Evolutionary conservation across 2,113 vertebrate genomes (phyloP).

Genomic region (Varanus salvator): DNA sequence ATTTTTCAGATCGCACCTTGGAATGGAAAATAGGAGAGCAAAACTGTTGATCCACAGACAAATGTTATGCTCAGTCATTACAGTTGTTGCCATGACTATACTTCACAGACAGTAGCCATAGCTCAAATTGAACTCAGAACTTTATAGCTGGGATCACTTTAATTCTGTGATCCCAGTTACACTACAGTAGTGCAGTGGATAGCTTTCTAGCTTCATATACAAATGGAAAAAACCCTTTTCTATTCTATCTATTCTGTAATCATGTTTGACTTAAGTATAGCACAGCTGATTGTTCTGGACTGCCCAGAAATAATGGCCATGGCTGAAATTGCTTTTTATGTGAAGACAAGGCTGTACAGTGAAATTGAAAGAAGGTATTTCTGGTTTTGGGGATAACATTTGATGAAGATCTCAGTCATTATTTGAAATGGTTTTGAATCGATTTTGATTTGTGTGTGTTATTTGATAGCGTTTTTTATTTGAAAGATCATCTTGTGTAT

Average conservation of each 20-base stretch:
- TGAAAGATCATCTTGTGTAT: neutral
- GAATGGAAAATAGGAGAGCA: neutral
- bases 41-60: neutral
- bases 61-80: neutral
- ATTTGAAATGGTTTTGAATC: neutral
- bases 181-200: neutral
- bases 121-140: neutral
- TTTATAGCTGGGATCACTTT: neutral
- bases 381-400: neutral
- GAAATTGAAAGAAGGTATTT: neutral
- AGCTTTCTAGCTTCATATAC: neutral
- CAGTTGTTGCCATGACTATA: neutral
- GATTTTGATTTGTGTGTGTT: neutral
- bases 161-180: neutral
- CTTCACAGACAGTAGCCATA: neutral
- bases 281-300: neutral
- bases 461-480: neutral
- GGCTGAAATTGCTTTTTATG: neutral
- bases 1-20: conserved; percentile 10
- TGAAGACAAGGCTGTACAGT: neutral
- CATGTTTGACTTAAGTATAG: too few species aligned
- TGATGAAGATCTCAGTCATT: neutral
- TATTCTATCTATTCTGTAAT: too few species aligned
- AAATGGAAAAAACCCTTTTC: rapidly evolving
- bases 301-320: neutral